These are phyloP conservation scores for Paralichthys olivaceus DNA, from an alignment of 2,113 vertebrate species.

Conservation along the genomic window DNA sequence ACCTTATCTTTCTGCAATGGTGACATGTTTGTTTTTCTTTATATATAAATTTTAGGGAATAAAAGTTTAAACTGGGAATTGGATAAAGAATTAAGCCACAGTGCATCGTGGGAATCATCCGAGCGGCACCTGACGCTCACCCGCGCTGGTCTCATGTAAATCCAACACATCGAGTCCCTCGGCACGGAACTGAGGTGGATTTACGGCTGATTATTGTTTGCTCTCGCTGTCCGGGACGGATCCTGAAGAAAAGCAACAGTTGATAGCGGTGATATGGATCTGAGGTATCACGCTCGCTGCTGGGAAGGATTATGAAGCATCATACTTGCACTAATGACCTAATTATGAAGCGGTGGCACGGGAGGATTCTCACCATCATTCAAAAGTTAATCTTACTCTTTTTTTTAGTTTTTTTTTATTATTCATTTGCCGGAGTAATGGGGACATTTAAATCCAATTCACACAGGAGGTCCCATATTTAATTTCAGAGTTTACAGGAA, in stretches of 20 bases:
- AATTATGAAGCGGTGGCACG: constrained; percentile 64
- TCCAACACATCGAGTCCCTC: constrained; percentile 31
- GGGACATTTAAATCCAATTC: constrained; percentile 76
- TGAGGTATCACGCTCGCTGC: constrained; percentile 33
- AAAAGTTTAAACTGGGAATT: neutral
- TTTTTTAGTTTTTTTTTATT: constrained; percentile 20
- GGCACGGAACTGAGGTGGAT: constrained; percentile 27
- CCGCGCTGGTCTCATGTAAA: constrained; percentile 34
- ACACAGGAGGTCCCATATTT: constrained; percentile 68
- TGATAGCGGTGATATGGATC: constrained; percentile 59
- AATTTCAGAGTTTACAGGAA: constrained; percentile 77
- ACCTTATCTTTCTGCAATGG: neutral
- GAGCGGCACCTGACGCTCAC: constrained; percentile 6
- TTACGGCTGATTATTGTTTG: constrained; percentile 51
- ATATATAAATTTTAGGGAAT: neutral
- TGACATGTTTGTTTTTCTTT: no score
- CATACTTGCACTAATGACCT: constrained; percentile 71
- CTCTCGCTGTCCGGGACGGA: constrained; percentile 43
- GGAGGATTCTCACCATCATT: constrained; percentile 73
- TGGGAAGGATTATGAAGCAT: constrained; percentile 70
- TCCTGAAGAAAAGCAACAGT: constrained; percentile 6
- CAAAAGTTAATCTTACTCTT: constrained; percentile 75
- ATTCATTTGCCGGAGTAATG: constrained; percentile 70
- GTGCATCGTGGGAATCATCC: neutral
- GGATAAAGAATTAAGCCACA: neutral